phyloP scores from a whole-genome alignment of 2,797 vertebrate genomes.

The Pantherophis vulpinus region DNA sequence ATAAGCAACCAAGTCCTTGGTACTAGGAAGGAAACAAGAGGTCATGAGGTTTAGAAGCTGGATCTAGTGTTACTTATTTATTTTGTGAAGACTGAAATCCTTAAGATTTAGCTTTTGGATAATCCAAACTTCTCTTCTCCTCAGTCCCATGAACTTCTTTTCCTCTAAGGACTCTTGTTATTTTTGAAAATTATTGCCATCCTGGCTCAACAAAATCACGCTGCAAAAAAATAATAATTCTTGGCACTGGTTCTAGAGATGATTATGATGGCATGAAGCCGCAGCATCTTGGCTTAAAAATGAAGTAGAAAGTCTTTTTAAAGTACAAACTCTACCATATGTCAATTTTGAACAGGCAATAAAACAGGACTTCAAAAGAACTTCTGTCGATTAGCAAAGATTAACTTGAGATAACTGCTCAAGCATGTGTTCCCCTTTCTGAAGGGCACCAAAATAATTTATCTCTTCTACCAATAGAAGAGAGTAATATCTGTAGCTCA shows the following conservation, averaged over 20 bases:
- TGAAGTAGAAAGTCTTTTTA: background rate
- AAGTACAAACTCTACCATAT: background rate
- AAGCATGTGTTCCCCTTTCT: background rate
- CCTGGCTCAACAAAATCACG: background rate
- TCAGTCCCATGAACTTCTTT: background rate
- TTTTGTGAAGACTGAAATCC: background rate
- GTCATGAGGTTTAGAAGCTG: background rate
- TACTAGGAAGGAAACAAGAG: background rate
- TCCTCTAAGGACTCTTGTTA: background rate
- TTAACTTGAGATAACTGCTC: background rate
- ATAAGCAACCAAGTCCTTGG: background rate
- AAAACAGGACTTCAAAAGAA: constrained; percentile 2
- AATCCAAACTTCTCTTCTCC: background rate
- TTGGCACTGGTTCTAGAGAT: background rate
- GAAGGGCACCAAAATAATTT: background rate
- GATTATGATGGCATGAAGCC: background rate
- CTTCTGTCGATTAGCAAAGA: background rate
- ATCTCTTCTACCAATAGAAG: background rate
- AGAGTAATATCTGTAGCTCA: background rate
- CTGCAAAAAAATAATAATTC: background rate
- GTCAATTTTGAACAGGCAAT: background rate
- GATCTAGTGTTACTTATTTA: background rate
- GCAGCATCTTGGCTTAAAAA: background rate
- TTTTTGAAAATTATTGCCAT: background rate
- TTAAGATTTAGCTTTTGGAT: background rate